Base-by-base conservation (phyloP, 1,140 invertebrate genomes). In the Drosophila nigrodunni region DNA sequence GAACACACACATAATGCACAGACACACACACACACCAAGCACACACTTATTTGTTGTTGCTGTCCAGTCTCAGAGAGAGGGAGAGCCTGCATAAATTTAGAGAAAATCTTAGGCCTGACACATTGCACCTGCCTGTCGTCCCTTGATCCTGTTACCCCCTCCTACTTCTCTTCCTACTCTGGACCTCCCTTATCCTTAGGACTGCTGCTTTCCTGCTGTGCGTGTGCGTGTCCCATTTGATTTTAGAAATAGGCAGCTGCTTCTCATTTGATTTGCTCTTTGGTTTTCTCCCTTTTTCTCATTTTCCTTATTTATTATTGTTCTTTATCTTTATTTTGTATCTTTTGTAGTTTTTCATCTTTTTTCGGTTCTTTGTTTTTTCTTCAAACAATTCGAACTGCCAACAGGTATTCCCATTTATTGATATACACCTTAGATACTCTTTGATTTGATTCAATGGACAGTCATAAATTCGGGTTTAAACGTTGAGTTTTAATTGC, bases 161-260 rank as follows among this genome's bases (percentile, higher is more conserved):
- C 15, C 46, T 54, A 0, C 8, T 21, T 18, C 15, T 59, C 57
- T 3, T 15, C 21, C 35, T 43, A 2, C 41, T 44, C 55, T 30
- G 25, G 25, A 30, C 39, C 9, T 21, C 8, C 15, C 21, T 41
- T 2, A 9, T 55, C 5, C 55, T 30, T 13, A 30, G 11, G 34
- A 11, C 30, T 54, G 30, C 34, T 13, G 9, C 7, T 49, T 30
- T 47, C 58, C 58, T 44, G 62, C 70, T 77, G 70, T 73, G 74
- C 74, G 39, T 77, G 58, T 68, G 74, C 50, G 47, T 70, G 30
- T 54, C 46, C 44, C 64, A 77, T 78, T 74, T 71, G 71, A 68
- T 80, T 78, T 62, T 57, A 75, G 60, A 74, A 70, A 69, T 58
- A 64, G 64, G 69, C 74, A 80, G 74, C 59, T 77, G 70, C 62